Conservation (phyloP, 2,888 invertebrate species). For the Tenthredo amoena region DNA sequence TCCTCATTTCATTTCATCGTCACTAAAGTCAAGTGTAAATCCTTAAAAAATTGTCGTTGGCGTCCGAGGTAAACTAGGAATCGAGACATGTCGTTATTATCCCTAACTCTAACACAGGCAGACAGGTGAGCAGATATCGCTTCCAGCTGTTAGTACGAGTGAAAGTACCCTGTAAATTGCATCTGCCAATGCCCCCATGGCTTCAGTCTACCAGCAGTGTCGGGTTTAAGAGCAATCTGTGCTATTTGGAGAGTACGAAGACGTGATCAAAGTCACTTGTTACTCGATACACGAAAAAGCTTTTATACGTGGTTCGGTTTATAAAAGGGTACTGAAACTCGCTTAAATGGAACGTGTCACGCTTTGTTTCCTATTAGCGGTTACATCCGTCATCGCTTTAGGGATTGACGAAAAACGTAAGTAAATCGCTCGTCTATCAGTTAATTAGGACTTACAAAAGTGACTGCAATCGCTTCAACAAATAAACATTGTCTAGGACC, state of each 20-base stretch:
- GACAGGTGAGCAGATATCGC: slow-evolving; percentile 3
- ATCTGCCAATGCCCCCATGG: slow-evolving; percentile 70
- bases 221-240: slow-evolving; percentile 38
- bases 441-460: background rate
- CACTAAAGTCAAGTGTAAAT: background rate
- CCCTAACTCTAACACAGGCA: background rate
- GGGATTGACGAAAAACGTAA: slow-evolving; percentile 42
- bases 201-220: slow-evolving; percentile 60
- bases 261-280: slow-evolving; percentile 8
- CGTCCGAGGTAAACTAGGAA: slow-evolving; percentile 7
- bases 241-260: slow-evolving; percentile 1
- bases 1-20: background rate
- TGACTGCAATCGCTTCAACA: background rate
- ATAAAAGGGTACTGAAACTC: background rate
- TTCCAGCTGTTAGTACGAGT: slow-evolving; percentile 59
- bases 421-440: background rate
- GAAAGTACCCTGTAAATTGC: slow-evolving; percentile 69
- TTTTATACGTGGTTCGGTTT: background rate
- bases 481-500: slow-evolving; percentile 78
- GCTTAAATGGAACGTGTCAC: slow-evolving; percentile 27
- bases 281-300: background rate
- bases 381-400: slow-evolving; percentile 31
- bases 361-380: background rate
- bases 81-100: slow-evolving; percentile 18
- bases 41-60: background rate